phyloP scores from a whole-genome alignment of 2,113 vertebrate species.

The Coturnix japonica region DNA sequence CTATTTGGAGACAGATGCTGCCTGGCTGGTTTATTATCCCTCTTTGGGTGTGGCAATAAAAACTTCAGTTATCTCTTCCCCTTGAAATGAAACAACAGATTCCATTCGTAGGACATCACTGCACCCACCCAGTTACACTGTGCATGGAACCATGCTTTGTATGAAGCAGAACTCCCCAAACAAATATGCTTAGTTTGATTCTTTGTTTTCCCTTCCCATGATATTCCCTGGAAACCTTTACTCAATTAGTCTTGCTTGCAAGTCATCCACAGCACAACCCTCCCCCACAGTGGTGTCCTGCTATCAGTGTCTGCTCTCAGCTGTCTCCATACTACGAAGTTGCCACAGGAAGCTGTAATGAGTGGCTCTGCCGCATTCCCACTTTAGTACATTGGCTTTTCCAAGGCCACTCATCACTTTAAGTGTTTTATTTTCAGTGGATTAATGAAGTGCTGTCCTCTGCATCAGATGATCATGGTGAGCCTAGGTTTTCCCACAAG shows the following conservation, averaged over 20 bases:
- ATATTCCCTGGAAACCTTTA: not conserved
- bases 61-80: not conserved
- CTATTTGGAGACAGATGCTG: not conserved
- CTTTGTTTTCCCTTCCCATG: not conserved
- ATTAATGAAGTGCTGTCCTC: not conserved
- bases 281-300: not conserved
- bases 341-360: not conserved
- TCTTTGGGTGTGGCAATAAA: constrained; percentile 13
- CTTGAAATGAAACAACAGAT: not conserved
- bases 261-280: not conserved
- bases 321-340: fast-evolving
- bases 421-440: not conserved
- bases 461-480: not conserved
- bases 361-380: not conserved
- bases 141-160: not conserved
- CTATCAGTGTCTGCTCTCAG: fast-evolving
- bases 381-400: not conserved
- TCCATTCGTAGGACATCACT: constrained; percentile 39
- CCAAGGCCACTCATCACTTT: not conserved
- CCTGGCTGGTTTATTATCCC: not conserved
- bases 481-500: not conserved
- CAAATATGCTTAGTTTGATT: not conserved
- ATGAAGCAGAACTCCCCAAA: not conserved
- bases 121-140: not conserved
- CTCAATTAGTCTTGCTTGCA: not conserved